A percentile compares a stretch with the other conserved stretches of the same genome.
Evolutionary conservation across 2,888 invertebrate species (phyloP).

Genomic region (Ormyrus pomaceus): DNA sequence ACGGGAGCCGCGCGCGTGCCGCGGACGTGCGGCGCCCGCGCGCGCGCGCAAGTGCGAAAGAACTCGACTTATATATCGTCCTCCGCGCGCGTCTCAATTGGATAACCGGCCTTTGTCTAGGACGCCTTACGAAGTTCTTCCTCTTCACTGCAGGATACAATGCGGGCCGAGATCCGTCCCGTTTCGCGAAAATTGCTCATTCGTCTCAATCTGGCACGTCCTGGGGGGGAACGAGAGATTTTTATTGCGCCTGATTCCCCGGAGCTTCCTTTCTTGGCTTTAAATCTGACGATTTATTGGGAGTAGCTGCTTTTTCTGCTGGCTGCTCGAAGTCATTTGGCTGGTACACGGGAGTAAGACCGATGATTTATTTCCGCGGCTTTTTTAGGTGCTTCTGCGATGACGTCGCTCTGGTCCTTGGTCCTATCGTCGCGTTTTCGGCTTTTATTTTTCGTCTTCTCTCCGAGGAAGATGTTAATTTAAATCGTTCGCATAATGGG

Average conservation of each 20-base stretch:
- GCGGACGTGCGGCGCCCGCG: not conserved
- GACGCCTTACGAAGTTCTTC: conserved; percentile 52
- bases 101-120: conserved; percentile 57
- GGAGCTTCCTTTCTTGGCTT: not conserved
- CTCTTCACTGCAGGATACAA: conserved; percentile 23
- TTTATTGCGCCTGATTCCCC: conserved; percentile 38
- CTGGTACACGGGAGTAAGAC: not conserved
- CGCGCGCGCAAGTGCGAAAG: too few relatives aligned
- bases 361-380: too few relatives aligned
- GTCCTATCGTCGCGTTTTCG: too few relatives aligned
- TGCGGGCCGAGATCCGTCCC: not conserved
- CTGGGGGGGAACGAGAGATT: not conserved
- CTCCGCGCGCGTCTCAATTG: conserved; percentile 39
- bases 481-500: too few relatives aligned
- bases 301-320: not conserved
- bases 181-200: conserved; percentile 6
- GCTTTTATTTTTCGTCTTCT: too few relatives aligned
- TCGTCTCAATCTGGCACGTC: conserved; percentile 33
- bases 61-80: too few relatives aligned
- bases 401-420: too few relatives aligned
- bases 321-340: not conserved
- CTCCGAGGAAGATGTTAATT: too few relatives aligned
- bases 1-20: not conserved
- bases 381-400: too few relatives aligned
- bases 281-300: conserved; percentile 33